Evolutionary conservation across 2,797 vertebrate genomes (phyloP).

Genomic region (Danio choprae): DNA sequence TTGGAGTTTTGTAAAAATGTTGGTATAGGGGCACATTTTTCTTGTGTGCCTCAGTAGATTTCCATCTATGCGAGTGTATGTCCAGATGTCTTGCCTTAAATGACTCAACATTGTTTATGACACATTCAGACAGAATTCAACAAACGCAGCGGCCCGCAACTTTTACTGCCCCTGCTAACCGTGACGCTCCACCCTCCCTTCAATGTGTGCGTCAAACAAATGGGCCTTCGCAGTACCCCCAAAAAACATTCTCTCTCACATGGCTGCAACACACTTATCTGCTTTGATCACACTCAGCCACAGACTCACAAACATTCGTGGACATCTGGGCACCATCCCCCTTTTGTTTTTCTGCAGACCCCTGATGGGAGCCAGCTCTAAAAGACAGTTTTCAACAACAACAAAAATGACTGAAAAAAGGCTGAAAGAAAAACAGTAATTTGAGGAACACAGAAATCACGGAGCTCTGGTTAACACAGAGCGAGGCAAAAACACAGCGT

Average conservation of each 20-base stretch:
- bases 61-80: not conserved
- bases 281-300: conserved; percentile 47
- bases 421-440: conserved; percentile 63
- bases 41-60: too few relatives aligned
- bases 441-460: conserved; percentile 54
- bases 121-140: conserved; percentile 31
- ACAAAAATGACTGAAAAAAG: conserved; percentile 50
- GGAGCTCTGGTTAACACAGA: conserved; percentile 49
- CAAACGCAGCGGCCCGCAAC: conserved; percentile 56
- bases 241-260: conserved; percentile 37
- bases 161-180: conserved; percentile 66
- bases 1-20: not conserved
- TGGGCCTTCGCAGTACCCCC: conserved; percentile 63
- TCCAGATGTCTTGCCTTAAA: conserved; percentile 36
- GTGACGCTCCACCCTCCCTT: conserved; percentile 49
- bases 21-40: too few relatives aligned
- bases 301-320: conserved; percentile 57
- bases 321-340: conserved; percentile 78
- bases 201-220: conserved; percentile 59
- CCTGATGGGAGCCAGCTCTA: conserved; percentile 68
- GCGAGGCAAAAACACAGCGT: conserved; percentile 53
- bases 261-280: conserved; percentile 41
- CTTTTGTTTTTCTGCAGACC: conserved; percentile 66
- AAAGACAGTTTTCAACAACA: conserved; percentile 63
- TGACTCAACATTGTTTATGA: conserved; percentile 37